phyloP scores from a whole-genome alignment of 2,113 vertebrate species.

The Gila orcuttii region DNA sequence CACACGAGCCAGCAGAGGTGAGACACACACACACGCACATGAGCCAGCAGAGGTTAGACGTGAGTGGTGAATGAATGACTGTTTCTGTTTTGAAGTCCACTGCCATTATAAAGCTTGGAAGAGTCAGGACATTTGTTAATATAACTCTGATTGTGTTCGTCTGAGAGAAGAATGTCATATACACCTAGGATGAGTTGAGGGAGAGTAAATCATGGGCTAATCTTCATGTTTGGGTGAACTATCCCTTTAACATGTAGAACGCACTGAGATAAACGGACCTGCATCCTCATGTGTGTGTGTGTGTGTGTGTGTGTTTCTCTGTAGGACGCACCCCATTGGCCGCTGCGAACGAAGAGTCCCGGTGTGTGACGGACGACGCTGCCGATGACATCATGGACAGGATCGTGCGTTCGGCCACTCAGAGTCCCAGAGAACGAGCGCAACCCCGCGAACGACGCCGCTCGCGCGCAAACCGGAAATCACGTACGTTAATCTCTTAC shows the following conservation, averaged over 20 bases:
- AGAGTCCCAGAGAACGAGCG: constrained; percentile 87
- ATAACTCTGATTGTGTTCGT: no score
- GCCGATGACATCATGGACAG: constrained; percentile 98
- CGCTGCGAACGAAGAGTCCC: constrained; percentile 77
- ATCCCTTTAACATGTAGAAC: background rate
- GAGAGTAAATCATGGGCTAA: no score
- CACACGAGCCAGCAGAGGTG: no score
- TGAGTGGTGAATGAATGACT: no score
- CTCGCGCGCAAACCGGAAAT: constrained; percentile 94
- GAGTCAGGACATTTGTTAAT: no score
- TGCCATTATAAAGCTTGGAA: no score
- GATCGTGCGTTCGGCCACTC: constrained; percentile 95
- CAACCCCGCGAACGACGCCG: constrained; percentile 91
- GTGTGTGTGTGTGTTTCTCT: constrained; percentile 16
- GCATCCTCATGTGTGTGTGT: no score
- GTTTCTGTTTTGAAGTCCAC: no score
- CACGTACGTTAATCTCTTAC: constrained; percentile 74
- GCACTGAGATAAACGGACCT: background rate
- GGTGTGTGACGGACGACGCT: constrained; percentile 80
- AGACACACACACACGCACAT: background rate
- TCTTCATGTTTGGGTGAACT: no score
- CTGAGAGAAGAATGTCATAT: no score
- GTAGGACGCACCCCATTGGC: constrained; percentile 80
- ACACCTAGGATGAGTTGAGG: no score
- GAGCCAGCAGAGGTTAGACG: no score